Evolutionary conservation across 2,888 invertebrate species (phyloP).

Genomic region (Noctua janthina): DNA sequence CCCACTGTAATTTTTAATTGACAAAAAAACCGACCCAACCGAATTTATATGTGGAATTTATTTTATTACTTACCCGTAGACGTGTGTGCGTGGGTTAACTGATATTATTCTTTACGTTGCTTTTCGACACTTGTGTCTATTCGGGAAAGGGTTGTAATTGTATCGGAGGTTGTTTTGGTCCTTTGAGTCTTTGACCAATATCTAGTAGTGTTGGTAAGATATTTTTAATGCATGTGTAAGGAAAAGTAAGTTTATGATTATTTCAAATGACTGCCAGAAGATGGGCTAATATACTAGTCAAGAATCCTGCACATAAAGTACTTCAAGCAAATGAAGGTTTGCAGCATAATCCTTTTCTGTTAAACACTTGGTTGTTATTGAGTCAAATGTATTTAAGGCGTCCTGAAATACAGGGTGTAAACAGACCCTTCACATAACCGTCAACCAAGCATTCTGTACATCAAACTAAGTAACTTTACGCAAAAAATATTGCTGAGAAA

Average conservation of each 20-base stretch:
- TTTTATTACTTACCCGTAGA: constrained; percentile 82
- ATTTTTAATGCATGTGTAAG: constrained; percentile 19
- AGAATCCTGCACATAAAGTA: neutral
- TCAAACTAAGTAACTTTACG: no score
- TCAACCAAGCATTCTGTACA: no score
- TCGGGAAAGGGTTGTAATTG: constrained; percentile 49
- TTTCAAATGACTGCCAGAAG: neutral
- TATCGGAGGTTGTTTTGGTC: constrained; percentile 41
- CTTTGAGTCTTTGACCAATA: constrained; percentile 4
- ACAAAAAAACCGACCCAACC: constrained; percentile 87
- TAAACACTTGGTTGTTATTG: neutral
- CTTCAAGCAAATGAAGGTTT: no score
- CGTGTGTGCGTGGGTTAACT: constrained; percentile 79
- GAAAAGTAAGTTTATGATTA: neutral
- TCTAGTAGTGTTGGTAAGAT: neutral
- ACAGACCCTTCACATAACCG: no score
- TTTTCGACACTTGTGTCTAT: constrained; percentile 68
- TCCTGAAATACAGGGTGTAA: neutral
- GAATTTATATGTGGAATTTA: constrained; percentile 88
- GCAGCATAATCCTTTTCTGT: neutral
- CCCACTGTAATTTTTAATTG: constrained; percentile 89
- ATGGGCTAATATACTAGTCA: neutral
- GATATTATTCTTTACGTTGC: constrained; percentile 74
- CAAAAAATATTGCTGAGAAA: no score
- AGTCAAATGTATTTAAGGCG: neutral